Evolutionary conservation across 2,113 vertebrate genomes (phyloP).

Genomic region (Kryptolebias marmoratus): DNA sequence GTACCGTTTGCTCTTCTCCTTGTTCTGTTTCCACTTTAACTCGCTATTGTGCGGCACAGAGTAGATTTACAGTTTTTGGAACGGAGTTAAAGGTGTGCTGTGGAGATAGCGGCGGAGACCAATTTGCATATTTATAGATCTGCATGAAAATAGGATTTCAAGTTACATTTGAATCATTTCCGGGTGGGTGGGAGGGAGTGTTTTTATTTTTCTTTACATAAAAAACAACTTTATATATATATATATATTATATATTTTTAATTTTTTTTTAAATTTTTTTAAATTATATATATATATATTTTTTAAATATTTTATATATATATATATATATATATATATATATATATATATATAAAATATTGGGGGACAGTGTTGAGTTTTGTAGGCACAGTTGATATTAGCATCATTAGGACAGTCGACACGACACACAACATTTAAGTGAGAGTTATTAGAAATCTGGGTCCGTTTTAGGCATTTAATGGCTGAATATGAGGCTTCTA

Average conservation of each 20-base stretch:
- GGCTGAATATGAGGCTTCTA: neutral
- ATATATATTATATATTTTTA: too few species aligned
- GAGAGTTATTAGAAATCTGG: neutral
- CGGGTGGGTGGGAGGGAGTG: neutral
- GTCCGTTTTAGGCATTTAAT: neutral
- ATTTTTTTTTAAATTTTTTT: too few species aligned
- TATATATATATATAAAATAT: neutral
- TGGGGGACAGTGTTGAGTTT: neutral
- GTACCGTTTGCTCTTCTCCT: neutral
- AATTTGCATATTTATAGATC: slow-evolving; percentile 14
- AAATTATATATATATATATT: too few species aligned
- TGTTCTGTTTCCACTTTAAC: neutral
- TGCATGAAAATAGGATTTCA: neutral
- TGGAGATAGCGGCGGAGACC: neutral
- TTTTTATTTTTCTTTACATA: neutral
- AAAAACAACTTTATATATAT: too few species aligned
- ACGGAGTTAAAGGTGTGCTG: slow-evolving; percentile 9
- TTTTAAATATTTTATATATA: too few species aligned
- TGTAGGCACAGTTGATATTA: neutral
- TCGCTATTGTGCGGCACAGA: neutral
- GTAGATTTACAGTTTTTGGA: neutral
- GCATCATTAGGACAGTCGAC: neutral
- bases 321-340: too few species aligned
- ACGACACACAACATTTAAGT: neutral
- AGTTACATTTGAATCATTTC: slow-evolving; percentile 1